Evolutionary conservation across 2,797 vertebrate species (phyloP), one percentile per base, ranked within the genome.

Genomic region (Pteronotus mesoamericanus): DNA sequence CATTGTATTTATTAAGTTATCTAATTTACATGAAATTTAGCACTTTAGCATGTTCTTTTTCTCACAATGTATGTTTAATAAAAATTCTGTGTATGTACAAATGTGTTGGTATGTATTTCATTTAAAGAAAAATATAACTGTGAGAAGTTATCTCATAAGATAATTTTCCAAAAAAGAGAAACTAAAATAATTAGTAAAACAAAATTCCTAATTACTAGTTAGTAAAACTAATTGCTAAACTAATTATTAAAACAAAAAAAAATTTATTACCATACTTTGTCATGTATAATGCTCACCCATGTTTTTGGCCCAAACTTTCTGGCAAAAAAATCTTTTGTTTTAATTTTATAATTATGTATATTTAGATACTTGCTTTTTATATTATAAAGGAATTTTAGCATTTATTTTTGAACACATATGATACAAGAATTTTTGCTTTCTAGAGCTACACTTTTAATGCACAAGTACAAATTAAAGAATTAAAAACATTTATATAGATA

Each of bases 61-160:
- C 94, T 97, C 95, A 94, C 57, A 89, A 95, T 94, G 19, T 95
- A 91, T 95, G 89, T 96, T 97, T 97, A 97, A 98, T 98, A 97
- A 97, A 98, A 96, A 96, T 93, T 61, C 77, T 72, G 59, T 96
- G 91, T 95, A 96, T 93, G 61, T 89, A 94, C 34, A 89, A 96
- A 95, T 94, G 95, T 74, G 92, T 95, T 91, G n/a, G 10, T 84
- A 53, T 92, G 94, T 86, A 92, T 96, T 97, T 96, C 32, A 80
- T 37, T 96, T 95, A 94, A 89, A 92, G 51, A 77, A 95, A 91
- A 90, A 89, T 53, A 88, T 15, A 90, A 32, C 37, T 14, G 88
- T 96, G 72, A 89, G 93, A 91, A 78, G 89, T 87, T 78, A 75
- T 80, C 42, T 59, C 24, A 51, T 78, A 86, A 93, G 42, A n/a